Conservation (phyloP, 2,888 invertebrate genomes). For the Apotomis betuletana region DNA sequence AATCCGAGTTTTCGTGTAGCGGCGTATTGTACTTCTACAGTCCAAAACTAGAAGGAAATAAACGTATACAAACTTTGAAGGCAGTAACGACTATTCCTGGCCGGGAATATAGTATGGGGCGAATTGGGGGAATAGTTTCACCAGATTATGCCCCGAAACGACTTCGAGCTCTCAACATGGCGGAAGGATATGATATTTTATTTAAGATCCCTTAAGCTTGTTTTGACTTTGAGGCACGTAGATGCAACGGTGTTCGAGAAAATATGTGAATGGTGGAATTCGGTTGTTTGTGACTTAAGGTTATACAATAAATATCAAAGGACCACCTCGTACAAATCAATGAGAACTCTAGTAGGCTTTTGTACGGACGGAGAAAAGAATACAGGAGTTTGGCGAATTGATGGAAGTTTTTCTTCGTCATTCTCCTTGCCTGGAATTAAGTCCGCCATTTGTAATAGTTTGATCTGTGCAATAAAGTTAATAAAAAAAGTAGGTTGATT, state of each 20-base stretch:
- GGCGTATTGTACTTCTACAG: constrained; percentile 26
- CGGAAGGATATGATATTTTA: constrained; percentile 35
- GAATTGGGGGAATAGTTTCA: constrained; percentile 42
- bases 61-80: not conserved
- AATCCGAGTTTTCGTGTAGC: constrained; percentile 35
- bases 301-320: not conserved
- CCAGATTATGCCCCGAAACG: constrained; percentile 38
- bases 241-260: constrained; percentile 4
- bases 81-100: not conserved
- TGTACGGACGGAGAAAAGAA: too few species aligned
- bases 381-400: too few species aligned
- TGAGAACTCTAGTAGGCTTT: too few species aligned
- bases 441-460: too few species aligned
- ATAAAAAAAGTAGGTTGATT: too few species aligned
- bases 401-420: too few species aligned
- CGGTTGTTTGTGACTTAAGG: not conserved
- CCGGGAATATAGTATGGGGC: constrained; percentile 12
- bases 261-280: not conserved
- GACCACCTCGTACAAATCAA: too few species aligned
- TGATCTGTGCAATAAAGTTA: too few species aligned
- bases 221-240: constrained; percentile 27
- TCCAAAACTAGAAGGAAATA: constrained; percentile 2
- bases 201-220: constrained; percentile 36
- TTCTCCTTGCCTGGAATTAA: too few species aligned
- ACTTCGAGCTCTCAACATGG: constrained; percentile 30